Conservation (phyloP, 2,888 invertebrate genomes). For the Chironomus tentans region DNA sequence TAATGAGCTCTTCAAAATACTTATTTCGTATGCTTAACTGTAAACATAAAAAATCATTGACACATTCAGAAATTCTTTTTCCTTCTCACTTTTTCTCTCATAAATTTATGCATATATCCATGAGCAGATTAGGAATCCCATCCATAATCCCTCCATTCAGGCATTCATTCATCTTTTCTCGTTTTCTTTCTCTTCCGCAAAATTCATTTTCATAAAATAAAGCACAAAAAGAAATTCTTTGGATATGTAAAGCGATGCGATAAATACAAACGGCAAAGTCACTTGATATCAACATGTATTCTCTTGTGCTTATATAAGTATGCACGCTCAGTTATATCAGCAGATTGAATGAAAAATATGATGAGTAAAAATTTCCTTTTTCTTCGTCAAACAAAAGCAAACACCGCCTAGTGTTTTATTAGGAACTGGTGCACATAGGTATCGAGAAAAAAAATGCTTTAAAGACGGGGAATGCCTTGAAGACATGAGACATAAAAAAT, state of each 20-base stretch:
- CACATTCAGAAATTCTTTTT: too few species aligned
- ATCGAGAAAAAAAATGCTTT: not conserved
- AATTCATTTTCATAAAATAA: not conserved
- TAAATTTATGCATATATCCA: not conserved
- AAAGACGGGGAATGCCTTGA: not conserved
- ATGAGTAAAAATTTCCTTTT: too few species aligned
- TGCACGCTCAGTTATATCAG: not conserved
- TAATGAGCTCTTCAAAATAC: too few species aligned
- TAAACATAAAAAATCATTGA: not conserved
- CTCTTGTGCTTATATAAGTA: not conserved
- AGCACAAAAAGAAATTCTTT: not conserved
- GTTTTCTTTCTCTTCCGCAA: not conserved
- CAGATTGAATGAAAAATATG: not conserved
- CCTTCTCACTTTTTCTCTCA: not conserved
- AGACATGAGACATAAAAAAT: not conserved
- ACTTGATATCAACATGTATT: not conserved
- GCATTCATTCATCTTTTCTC: not conserved
- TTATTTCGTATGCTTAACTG: not conserved
- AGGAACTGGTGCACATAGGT: not conserved
- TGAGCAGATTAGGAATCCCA: not conserved
- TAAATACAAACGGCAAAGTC: not conserved
- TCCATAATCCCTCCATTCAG: constrained; percentile 1
- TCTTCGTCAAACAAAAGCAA: too few species aligned
- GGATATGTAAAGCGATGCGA: not conserved
- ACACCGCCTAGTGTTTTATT: not conserved